Evolutionary conservation across 2,113 vertebrate species (phyloP), one percentile per base, ranked within the genome.

Genomic region (Nothoprocta perdicaria): DNA sequence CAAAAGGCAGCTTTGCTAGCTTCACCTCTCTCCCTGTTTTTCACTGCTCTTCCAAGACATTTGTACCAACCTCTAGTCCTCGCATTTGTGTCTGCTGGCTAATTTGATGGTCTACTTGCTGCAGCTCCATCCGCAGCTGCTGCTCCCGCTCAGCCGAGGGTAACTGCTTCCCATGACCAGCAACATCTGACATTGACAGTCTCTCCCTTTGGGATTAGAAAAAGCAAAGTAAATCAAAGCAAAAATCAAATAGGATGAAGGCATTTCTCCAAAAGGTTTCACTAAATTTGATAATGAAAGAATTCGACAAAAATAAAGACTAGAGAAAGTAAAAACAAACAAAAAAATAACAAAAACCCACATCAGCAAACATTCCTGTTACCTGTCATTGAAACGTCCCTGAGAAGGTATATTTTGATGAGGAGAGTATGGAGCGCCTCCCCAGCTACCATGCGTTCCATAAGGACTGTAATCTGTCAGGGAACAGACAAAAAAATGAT

Each of bases 41-140:
- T 46, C 23, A 71, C 16, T 18, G 14, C 15, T 24, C 57, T 88
- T 72, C 18, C 68, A 77, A 84, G 26, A 12, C 0, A 21, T 12
- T 18, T 14, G 74, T 79, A 95, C 93, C 80, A 88, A 99, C 99
- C 98, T 99, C 98, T 73, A 99, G 97, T 68, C 98, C 98, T 80
- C 98, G 97, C 86, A 99, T 97, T 95, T 99, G 99, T 35, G 98
- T 99, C 96, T 99, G 99, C 88, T 99, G 99, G 95, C 96, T 99
- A 89, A 99, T 99, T 96, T 99, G 99, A 85, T 99, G 99, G 97
- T 99, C 99, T 84, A 99, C 98, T 46, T 99, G 99, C 96, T 99
- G 99, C 60, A 99, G 97, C 91, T 99, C 99, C 95, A 99, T 98
- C 93, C 99, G 98, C 41, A 99, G 97, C 94, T 99, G 99, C 95